Evolutionary conservation across 2,888 invertebrate species (phyloP).

Genomic region (Corbicula japonica): DNA sequence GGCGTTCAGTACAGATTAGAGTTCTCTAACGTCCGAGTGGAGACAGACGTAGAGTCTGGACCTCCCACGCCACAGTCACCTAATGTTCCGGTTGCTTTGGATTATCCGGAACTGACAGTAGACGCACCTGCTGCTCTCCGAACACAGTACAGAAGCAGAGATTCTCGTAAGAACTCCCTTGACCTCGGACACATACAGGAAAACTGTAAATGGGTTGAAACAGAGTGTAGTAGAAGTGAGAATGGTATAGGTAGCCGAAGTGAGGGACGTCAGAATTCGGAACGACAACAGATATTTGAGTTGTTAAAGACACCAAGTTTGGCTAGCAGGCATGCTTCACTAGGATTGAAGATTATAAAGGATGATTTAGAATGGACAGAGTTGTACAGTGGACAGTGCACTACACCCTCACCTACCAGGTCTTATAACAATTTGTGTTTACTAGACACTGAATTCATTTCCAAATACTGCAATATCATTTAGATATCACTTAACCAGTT

Average conservation of each 20-base stretch:
- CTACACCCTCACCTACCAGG: constrained; percentile 55
- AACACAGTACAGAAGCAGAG: constrained; percentile 26
- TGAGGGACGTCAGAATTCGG: constrained; percentile 21
- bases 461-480: too few species aligned
- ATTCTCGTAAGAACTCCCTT: constrained; percentile 51
- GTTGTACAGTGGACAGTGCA: constrained; percentile 45
- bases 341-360: constrained; percentile 65
- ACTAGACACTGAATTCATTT: too few species aligned
- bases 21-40: constrained; percentile 78
- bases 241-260: too few species aligned
- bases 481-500: too few species aligned
- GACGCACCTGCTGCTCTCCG: background rate
- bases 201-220: constrained; percentile 52
- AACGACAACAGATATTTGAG: constrained; percentile 66
- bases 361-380: constrained; percentile 67
- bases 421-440: constrained; percentile 2
- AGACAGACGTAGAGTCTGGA: constrained; percentile 72
- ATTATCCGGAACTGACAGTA: background rate
- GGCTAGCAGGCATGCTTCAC: constrained; percentile 67
- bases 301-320: constrained; percentile 73
- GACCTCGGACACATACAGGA: constrained; percentile 61
- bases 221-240: constrained; percentile 30
- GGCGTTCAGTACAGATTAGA: constrained; percentile 77
- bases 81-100: background rate
- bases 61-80: background rate